A percentile compares a stretch with the other conserved stretches of the same genome.
These are phyloP conservation scores for Saturnia pavonia DNA, from an alignment of 2,888 invertebrate genomes.

Conservation along the genomic window DNA sequence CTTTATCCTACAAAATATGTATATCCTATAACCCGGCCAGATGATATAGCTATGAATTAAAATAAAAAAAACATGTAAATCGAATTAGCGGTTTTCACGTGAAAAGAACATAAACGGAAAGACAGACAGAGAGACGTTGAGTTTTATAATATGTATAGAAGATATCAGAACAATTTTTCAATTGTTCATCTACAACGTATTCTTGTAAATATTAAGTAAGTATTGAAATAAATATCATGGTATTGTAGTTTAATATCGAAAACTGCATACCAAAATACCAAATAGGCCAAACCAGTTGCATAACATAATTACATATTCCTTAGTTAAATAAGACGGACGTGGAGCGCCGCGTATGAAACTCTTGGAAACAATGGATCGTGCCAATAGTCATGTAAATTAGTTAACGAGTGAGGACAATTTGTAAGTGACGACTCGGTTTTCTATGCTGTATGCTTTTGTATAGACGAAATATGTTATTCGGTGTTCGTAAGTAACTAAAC, in stretches of 20 bases:
- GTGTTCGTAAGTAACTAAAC: not conserved
- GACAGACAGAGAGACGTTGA: too few relatives aligned
- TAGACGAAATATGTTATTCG: slow-evolving; percentile 14
- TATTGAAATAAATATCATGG: not conserved
- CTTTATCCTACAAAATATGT: too few relatives aligned
- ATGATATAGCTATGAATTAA: too few relatives aligned
- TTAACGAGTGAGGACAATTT: slow-evolving; percentile 10
- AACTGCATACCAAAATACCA: slow-evolving; percentile 7
- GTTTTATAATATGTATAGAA: too few relatives aligned
- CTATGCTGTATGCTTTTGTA: slow-evolving; percentile 12
- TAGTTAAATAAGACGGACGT: slow-evolving; percentile 18
- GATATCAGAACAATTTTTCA: too few relatives aligned
- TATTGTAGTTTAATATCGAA: not conserved
- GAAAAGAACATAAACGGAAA: too few relatives aligned
- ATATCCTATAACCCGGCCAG: too few relatives aligned
- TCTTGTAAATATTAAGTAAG: not conserved
- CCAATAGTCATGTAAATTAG: slow-evolving; percentile 35
- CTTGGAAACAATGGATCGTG: slow-evolving; percentile 27
- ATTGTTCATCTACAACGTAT: too few relatives aligned
- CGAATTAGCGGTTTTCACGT: too few relatives aligned
- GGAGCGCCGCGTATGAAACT: slow-evolving; percentile 15
- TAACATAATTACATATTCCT: slow-evolving; percentile 25
- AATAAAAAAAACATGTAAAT: too few relatives aligned
- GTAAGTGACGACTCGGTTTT: slow-evolving; percentile 15
- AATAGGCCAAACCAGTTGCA: slow-evolving; percentile 22